A percentile compares a stretch with the other conserved stretches of the same genome.
Conservation (phyloP, 2,113 vertebrate genomes). For the Nematolebias whitei region DNA sequence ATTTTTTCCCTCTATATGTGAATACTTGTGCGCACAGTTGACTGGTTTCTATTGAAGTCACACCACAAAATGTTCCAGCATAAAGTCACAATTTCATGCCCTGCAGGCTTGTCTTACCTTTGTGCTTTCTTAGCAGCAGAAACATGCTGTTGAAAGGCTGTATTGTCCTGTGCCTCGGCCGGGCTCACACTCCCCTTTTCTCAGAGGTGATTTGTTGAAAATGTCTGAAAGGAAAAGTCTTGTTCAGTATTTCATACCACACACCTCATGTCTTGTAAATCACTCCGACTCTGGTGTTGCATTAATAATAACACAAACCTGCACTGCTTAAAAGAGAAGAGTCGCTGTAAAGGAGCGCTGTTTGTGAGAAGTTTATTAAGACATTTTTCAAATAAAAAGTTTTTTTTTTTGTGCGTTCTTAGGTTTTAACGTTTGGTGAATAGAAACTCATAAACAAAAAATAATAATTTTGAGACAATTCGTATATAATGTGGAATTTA, state of each 20-base stretch:
- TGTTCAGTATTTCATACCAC: conserved; percentile 53
- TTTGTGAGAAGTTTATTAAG: too few relatives aligned
- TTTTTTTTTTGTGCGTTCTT: neutral
- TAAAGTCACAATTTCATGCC: conserved; percentile 38
- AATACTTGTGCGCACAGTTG: conserved; percentile 23
- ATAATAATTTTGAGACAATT: too few relatives aligned
- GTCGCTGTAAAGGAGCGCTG: neutral
- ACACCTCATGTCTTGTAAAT: conserved; percentile 48
- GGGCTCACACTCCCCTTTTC: conserved; percentile 27
- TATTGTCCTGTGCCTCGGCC: conserved; percentile 36
- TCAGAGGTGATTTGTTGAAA: conserved; percentile 40
- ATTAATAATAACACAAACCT: conserved; percentile 16
- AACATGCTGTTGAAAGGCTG: conserved; percentile 34
- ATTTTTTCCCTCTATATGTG: conserved; percentile 2
- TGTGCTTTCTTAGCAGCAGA: conserved; percentile 41
- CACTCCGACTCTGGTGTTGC: conserved; percentile 30
- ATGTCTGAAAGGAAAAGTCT: conserved; percentile 48
- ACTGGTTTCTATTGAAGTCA: conserved; percentile 48
- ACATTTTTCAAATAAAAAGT: neutral
- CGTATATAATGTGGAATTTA: too few relatives aligned
- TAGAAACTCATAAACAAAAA: too few relatives aligned
- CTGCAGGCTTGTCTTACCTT: conserved; percentile 55
- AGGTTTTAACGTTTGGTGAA: too few relatives aligned
- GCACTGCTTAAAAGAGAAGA: conserved; percentile 46
- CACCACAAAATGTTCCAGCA: conserved; percentile 30